Conservation (phyloP, 2,113 vertebrate genomes). For the Hippopotamus amphibius region DNA sequence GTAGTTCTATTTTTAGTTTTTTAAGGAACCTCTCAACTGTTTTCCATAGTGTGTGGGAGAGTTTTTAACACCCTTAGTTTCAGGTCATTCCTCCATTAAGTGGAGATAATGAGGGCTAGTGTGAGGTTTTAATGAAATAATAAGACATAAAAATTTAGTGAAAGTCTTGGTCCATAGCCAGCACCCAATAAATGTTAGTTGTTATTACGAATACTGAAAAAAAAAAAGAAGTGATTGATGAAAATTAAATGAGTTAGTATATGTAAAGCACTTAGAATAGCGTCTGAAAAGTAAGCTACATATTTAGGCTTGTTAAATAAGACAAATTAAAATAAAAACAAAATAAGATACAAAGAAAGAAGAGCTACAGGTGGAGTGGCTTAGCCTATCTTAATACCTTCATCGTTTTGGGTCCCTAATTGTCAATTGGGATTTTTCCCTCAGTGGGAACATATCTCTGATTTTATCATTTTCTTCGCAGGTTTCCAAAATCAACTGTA, state of each 20-base stretch:
- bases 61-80: neutral
- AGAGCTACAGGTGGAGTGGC: neutral
- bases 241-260: slow-evolving; percentile 7
- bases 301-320: neutral
- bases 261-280: neutral
- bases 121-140: neutral
- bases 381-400: slow-evolving; percentile 31
- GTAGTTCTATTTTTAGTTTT: too few species aligned
- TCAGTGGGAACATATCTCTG: neutral
- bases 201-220: neutral
- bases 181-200: neutral
- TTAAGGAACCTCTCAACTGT: too few species aligned
- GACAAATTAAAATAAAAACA: neutral
- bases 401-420: neutral
- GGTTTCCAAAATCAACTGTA: slow-evolving; percentile 25
- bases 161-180: neutral
- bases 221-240: neutral
- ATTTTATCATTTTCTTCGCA: slow-evolving; percentile 22
- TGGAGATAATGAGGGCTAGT: neutral
- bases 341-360: neutral
- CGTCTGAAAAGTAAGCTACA: neutral
- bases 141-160: neutral
- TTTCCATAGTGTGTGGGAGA: too few species aligned
- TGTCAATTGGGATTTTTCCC: neutral
- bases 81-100: neutral